A percentile compares a stretch with the other conserved stretches of the same genome.
phyloP scores from a whole-genome alignment of 1,140 invertebrate genomes.

The Drosophila novamexicana region DNA sequence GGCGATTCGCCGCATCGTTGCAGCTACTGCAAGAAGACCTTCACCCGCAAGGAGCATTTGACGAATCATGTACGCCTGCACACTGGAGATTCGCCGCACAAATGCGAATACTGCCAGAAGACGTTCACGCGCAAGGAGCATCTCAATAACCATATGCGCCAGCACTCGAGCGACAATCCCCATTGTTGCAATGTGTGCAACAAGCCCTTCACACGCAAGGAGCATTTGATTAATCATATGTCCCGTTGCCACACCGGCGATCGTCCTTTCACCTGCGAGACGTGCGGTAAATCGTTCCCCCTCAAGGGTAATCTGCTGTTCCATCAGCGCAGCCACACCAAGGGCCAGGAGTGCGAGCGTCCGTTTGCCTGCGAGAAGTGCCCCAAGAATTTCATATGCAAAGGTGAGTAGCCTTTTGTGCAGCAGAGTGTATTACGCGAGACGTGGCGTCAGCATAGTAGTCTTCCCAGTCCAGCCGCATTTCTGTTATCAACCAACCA shows the following conservation, averaged over 20 bases:
- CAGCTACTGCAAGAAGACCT: slow-evolving; percentile 89
- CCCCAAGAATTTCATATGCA: slow-evolving; percentile 98
- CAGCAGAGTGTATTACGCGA: slow-evolving; percentile 55
- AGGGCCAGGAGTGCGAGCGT: slow-evolving; percentile 92
- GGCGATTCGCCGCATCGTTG: slow-evolving; percentile 91
- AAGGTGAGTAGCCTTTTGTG: slow-evolving; percentile 87
- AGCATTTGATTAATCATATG: slow-evolving; percentile 91
- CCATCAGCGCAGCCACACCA: slow-evolving; percentile 97
- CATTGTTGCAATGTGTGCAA: slow-evolving; percentile 93
- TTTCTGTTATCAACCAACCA: slow-evolving; percentile 6
- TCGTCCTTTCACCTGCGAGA: slow-evolving; percentile 91
- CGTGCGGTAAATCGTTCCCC: slow-evolving; percentile 94
- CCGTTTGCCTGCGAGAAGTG: slow-evolving; percentile 98
- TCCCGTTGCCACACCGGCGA: slow-evolving; percentile 94
- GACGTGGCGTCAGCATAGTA: slow-evolving; percentile 77
- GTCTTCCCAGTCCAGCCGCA: slow-evolving; percentile 38
- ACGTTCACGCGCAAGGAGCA: slow-evolving; percentile 93
- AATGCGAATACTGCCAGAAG: slow-evolving; percentile 93
- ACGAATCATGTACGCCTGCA: slow-evolving; percentile 92
- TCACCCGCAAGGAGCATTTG: slow-evolving; percentile 95
- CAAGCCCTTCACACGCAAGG: slow-evolving; percentile 93
- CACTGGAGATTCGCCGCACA: slow-evolving; percentile 91
- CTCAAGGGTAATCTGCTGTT: slow-evolving; percentile 96
- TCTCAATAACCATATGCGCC: slow-evolving; percentile 90
- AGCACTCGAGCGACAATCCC: slow-evolving; percentile 91